These are phyloP conservation scores for Indicator maculatus DNA, from an alignment of 2,113 vertebrate genomes.

Conservation along the genomic window DNA sequence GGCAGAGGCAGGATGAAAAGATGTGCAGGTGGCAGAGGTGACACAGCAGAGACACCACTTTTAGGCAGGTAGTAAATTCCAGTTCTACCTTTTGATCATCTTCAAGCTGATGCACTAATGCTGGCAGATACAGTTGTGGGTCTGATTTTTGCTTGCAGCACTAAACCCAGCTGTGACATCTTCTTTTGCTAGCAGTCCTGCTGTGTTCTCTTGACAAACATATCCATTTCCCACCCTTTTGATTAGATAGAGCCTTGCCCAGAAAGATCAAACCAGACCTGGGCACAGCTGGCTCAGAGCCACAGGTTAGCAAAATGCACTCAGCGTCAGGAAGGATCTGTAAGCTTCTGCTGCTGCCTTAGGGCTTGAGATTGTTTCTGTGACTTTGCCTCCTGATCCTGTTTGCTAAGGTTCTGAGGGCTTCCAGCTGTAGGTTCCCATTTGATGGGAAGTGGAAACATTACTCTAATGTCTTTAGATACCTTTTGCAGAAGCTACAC, in stretches of 20 bases:
- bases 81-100: not conserved
- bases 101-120: not conserved
- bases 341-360: not conserved
- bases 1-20: not conserved
- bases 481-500: not conserved
- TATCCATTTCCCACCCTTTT: not conserved
- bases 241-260: not conserved
- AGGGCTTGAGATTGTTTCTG: not conserved
- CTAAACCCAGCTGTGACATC: not conserved
- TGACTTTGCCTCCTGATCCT: not conserved
- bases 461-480: not conserved
- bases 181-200: not conserved
- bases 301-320: not conserved
- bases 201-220: not conserved
- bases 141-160: not conserved
- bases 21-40: not conserved
- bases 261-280: not conserved
- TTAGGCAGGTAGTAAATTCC: not conserved
- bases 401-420: not conserved
- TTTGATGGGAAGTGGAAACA: not conserved
- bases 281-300: not conserved
- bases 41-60: not conserved
- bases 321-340: not conserved
- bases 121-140: not conserved
- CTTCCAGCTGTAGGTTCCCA: not conserved